Evolutionary conservation across 2,797 vertebrate species (phyloP).

Genomic region (Toxotes lorentzi): DNA sequence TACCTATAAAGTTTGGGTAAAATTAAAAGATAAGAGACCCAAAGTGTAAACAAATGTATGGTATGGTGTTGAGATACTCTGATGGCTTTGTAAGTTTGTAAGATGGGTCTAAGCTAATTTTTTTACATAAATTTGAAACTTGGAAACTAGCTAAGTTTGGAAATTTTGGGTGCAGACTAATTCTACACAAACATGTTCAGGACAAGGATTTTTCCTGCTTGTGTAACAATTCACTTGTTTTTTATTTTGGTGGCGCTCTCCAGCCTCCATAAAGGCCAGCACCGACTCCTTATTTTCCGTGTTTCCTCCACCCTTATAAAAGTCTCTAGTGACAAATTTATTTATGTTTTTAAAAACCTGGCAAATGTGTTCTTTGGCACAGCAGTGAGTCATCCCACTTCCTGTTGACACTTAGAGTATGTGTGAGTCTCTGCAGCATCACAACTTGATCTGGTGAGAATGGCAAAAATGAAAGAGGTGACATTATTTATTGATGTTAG

Average conservation of each 20-base stretch:
- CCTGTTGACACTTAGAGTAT: constrained; percentile 15
- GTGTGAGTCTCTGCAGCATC: not conserved
- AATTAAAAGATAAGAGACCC: not conserved
- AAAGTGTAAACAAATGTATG: not conserved
- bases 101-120: no score
- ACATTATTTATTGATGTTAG: constrained; percentile 54
- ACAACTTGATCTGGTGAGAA: constrained; percentile 28
- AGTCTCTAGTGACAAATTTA: not conserved
- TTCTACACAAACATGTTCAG: no score
- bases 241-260: not conserved
- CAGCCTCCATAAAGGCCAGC: not conserved
- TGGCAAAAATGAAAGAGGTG: not conserved
- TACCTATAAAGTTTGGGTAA: not conserved
- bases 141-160: no score
- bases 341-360: not conserved
- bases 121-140: no score
- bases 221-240: no score
- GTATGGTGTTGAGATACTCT: no score
- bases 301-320: not conserved
- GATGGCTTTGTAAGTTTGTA: no score
- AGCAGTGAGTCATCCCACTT: constrained; percentile 15
- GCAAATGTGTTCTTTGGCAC: constrained; percentile 2
- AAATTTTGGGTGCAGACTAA: no score
- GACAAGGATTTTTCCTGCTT: no score
- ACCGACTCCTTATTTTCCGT: no score